Conservation (phyloP, 2,113 vertebrate species). For the Tichodroma muraria region DNA sequence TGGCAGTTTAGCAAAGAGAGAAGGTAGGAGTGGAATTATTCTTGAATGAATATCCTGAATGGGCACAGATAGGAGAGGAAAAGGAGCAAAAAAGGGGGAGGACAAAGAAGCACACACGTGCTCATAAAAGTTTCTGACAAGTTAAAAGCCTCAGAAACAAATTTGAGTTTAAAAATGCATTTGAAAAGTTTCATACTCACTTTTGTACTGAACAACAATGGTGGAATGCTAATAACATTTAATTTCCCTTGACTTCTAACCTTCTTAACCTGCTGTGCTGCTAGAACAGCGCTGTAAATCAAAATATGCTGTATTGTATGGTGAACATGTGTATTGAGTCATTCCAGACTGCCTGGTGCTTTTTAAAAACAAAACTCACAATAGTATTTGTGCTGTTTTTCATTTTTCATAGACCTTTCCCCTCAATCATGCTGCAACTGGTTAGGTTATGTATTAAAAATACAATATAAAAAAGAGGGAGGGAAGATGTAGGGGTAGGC, state of each 20-base stretch:
- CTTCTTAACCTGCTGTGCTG: slow-evolving; percentile 68
- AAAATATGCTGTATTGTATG: slow-evolving; percentile 57
- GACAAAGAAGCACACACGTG: neutral
- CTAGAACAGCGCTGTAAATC: slow-evolving; percentile 59
- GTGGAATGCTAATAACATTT: slow-evolving; percentile 71
- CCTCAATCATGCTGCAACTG: slow-evolving; percentile 49
- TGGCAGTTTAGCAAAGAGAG: neutral
- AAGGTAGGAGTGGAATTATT: neutral
- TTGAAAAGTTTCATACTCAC: slow-evolving; percentile 62
- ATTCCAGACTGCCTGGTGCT: slow-evolving; percentile 64
- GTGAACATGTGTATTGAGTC: slow-evolving; percentile 63
- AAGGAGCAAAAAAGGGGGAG: slow-evolving; percentile 10
- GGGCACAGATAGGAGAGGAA: neutral
- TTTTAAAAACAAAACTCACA: slow-evolving; percentile 66
- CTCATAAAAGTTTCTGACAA: slow-evolving; percentile 37
- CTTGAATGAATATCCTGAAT: slow-evolving; percentile 33
- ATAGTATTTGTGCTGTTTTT: slow-evolving; percentile 58
- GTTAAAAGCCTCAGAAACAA: slow-evolving; percentile 46
- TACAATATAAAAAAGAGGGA: slow-evolving; percentile 33
- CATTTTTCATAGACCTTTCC: slow-evolving; percentile 57
- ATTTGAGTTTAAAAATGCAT: slow-evolving; percentile 57
- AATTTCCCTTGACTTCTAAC: slow-evolving; percentile 75
- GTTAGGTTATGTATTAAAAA: slow-evolving; percentile 60
- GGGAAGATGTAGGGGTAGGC: slow-evolving; percentile 48
- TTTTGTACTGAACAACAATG: slow-evolving; percentile 55